Evolutionary conservation across 2,797 vertebrate genomes (phyloP), one percentile per base, ranked within the genome.

Genomic region (Tadarida brasiliensis): DNA sequence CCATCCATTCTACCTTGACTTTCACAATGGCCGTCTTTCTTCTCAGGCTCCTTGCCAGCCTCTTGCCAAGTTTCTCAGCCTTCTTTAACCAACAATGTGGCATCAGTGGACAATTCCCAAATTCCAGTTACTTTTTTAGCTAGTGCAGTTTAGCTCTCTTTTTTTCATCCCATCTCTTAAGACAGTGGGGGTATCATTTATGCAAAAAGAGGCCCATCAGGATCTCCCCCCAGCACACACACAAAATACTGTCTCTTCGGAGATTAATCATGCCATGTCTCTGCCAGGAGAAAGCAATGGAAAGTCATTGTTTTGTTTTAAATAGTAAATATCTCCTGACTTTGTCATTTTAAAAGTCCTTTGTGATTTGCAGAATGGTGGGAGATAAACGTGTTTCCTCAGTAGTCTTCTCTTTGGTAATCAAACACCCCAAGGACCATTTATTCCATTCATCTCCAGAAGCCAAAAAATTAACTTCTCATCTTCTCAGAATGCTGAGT

Each of bases 311-410:
- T 81, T 93, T 73, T 71, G 19, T 70, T 85, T 94, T 70, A 76
- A 91, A 83, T 39, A 44, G 39, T 76, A 80, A 91, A 51, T 54
- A 81, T 57, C 82, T 94, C 26, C 47, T 91, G 83, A 84, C 84
- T 90, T 71, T 80, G 49, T 96, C 26, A 76, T 90, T 57, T 87
- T 44, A 78, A 78, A 83, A 86, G 30, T 61, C 80, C 57, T 88
- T 90, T 86, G 68, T 85, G 68, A 81, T 81, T 94, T 74, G 71
- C 47, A 92, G 90, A 81, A 95, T 57, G 30, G 9, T 71, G 11
- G 7, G 16, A 65, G 54, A 87, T 77, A 77, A 82, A 26, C 26
- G 24, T 59, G 11, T 71, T 88, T 47, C 30, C 20, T 91, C 26
- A 30, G 49, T 44, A 76, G 56, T 4, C 30, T 87, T 94, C 76